Percentiles rank a stretch among this genome's conserved stretches.
These are phyloP conservation scores for Saxidomus purpurata DNA, from an alignment of 1,140 invertebrate species.

Conservation along the genomic window DNA sequence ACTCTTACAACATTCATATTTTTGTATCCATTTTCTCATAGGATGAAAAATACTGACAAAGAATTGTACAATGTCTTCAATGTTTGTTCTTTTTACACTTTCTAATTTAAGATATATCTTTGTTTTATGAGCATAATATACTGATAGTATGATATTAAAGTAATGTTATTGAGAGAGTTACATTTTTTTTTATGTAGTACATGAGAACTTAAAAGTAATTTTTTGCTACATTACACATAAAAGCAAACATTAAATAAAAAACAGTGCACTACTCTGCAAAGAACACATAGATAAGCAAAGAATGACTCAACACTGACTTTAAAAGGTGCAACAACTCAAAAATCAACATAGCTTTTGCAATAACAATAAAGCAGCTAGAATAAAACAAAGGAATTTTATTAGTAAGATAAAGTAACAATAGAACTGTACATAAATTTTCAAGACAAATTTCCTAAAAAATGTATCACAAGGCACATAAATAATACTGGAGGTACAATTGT, in stretches of 20 bases:
- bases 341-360: background rate
- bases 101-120: too few species aligned
- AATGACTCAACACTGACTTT: constrained; percentile 1
- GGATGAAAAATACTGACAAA: too few species aligned
- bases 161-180: background rate
- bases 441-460: background rate
- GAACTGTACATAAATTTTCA: constrained; percentile 21
- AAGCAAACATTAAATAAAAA: constrained; percentile 1
- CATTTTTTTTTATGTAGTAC: too few species aligned
- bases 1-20: too few species aligned
- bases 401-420: background rate
- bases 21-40: too few species aligned
- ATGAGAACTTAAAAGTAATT: too few species aligned
- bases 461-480: constrained; percentile 45
- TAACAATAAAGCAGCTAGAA: background rate
- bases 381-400: background rate
- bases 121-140: background rate
- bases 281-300: constrained; percentile 40
- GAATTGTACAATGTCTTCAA: too few species aligned
- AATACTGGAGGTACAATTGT: constrained; percentile 22
- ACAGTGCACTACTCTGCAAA: constrained; percentile 7
- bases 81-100: too few species aligned
- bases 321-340: background rate
- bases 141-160: background rate
- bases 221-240: background rate